phyloP scores from a whole-genome alignment of 1,140 invertebrate species.

The Eulimnadia texana region DNA sequence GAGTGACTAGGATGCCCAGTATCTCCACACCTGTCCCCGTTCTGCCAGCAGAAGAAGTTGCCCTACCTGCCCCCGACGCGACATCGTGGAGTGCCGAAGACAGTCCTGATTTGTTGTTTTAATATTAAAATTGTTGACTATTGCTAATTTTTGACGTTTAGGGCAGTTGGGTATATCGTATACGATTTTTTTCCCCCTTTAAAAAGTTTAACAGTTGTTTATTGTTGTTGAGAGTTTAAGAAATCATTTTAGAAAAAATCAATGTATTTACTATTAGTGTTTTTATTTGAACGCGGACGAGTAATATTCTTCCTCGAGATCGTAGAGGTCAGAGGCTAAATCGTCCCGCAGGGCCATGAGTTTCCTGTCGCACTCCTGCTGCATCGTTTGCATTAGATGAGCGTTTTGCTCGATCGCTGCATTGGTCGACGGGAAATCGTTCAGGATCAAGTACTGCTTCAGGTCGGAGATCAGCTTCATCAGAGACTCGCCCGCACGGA shows the following conservation, averaged over 20 bases:
- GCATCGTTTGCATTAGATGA: conserved; percentile 71
- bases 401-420: conserved; percentile 86
- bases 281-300: conserved; percentile 90
- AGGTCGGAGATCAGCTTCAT: conserved; percentile 94
- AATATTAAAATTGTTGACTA: conserved; percentile 20
- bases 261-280: no score
- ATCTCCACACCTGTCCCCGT: conserved; percentile 8
- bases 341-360: conserved; percentile 81
- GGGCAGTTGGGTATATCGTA: no score
- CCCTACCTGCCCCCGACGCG: conserved; percentile 38
- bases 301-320: conserved; percentile 95
- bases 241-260: no score
- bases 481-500: conserved; percentile 82
- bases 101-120: conserved; percentile 46
- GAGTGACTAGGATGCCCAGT: conserved; percentile 36
- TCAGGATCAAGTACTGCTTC: conserved; percentile 90
- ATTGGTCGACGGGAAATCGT: conserved; percentile 93
- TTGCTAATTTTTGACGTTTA: not conserved
- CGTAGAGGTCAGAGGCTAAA: conserved; percentile 86
- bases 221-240: no score
- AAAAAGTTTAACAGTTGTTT: no score
- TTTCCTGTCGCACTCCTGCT: conserved; percentile 85
- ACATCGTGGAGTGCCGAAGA: conserved; percentile 46
- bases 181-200: no score
- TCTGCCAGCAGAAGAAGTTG: conserved; percentile 31